phyloP scores from a whole-genome alignment of 2,888 invertebrate genomes.

The Orchesellides sinensis region DNA sequence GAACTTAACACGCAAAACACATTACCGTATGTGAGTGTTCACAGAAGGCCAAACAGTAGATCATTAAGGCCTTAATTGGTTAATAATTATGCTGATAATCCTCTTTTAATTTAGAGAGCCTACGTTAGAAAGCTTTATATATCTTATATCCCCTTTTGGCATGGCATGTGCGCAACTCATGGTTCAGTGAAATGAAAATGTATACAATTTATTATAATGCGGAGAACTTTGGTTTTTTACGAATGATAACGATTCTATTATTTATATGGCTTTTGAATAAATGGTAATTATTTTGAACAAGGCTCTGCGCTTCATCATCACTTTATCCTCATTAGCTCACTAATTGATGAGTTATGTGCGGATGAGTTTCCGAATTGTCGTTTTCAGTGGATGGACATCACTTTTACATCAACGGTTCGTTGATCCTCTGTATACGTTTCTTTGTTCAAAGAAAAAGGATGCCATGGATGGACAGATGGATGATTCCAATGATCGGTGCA shows the following conservation, averaged over 20 bases:
- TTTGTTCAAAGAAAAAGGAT: conserved; percentile 23
- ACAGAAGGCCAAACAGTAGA: conserved; percentile 32
- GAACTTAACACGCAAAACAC: conserved; percentile 31
- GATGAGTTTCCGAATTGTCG: conserved; percentile 15
- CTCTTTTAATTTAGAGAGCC: conserved; percentile 49
- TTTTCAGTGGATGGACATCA: conserved; percentile 9
- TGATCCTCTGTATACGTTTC: conserved; percentile 21
- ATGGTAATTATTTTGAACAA: conserved; percentile 23
- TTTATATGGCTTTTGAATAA: neutral
- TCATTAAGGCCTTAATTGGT: conserved; percentile 60
- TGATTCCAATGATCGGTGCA: conserved; percentile 55
- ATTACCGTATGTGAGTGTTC: neutral
- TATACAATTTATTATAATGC: neutral
- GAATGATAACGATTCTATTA: conserved; percentile 13
- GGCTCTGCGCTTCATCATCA: conserved; percentile 17
- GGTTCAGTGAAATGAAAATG: neutral
- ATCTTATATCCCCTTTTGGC: conserved; percentile 12
- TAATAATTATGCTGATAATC: conserved; percentile 60
- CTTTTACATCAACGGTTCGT: conserved; percentile 24
- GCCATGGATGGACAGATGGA: conserved; percentile 39
- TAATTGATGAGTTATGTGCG: conserved; percentile 49
- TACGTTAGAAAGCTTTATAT: neutral
- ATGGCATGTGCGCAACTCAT: conserved; percentile 52
- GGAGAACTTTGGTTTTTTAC: conserved; percentile 1
- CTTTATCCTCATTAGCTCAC: conserved; percentile 34